Base-by-base conservation (phyloP, 1,140 invertebrate species). In the Brachionus plicatilis region DNA sequence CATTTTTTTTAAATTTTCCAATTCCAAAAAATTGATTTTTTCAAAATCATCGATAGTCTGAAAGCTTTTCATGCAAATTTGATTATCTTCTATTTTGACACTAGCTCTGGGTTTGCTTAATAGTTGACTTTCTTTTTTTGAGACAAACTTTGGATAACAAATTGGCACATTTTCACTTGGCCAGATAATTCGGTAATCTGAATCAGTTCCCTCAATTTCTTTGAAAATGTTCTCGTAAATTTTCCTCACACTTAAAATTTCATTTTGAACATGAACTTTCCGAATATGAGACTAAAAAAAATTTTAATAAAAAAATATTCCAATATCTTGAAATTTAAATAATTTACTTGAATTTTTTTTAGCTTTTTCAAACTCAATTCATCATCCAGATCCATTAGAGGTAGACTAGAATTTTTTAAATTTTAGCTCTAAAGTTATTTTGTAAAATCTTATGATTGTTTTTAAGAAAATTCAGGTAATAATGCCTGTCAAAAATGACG, bases 101-200 rank as follows among this genome's bases (percentile, higher is more conserved):
- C 45, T 76, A 20, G 41, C 14, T 79, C 17, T 79, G 3, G 20
- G 37, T 37, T 2, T 37, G 33, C 9, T 14, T 5, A 17, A 41
- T 11, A 53, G 4, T 9, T 37, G 43, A 9, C 24, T 27, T 17
- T 33, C 20, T 82, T n/a, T 82, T 82, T 82, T 82, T n/a, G 79
- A 68, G 8, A 82, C 53, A 82, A 82, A 82, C 8, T 60, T 82
- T 12, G 79, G 79, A 76, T 76, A 76, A 76, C 72, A 76, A 82
- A 82, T 47, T 17, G 79, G 79, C 60, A 65, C 41, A 45, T 37
- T 60, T 33, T 65, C 76, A 68, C 20, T 60, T 27, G 53, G 53
- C 79, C 79, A 82, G 1, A n/a, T 17, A 37, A 82, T n/a, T 82
- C 37, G 47, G 2, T 12, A 24, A 12, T 82, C 79, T 9, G 37